These are phyloP conservation scores for Acleris sparsana DNA, from an alignment of 2,888 invertebrate species.

Conservation along the genomic window DNA sequence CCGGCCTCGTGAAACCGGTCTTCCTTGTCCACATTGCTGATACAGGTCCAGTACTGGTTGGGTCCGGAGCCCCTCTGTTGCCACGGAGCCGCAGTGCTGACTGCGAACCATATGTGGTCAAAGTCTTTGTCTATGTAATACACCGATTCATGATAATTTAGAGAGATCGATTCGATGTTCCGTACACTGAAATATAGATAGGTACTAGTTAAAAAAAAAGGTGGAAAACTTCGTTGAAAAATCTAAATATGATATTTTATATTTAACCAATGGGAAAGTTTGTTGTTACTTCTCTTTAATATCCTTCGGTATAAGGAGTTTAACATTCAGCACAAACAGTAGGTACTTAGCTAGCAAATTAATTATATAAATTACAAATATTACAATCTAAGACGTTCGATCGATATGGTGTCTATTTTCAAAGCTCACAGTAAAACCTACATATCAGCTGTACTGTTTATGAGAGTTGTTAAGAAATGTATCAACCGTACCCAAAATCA, in stretches of 20 bases:
- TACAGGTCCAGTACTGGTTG: conserved; percentile 59
- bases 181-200: conserved; percentile 54
- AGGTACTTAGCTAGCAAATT: too few relatives aligned
- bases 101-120: conserved; percentile 57
- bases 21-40: conserved; percentile 50
- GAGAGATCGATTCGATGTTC: conserved; percentile 58
- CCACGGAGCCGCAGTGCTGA: conserved; percentile 61
- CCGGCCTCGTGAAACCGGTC: conserved; percentile 48
- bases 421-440: not conserved
- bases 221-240: too few relatives aligned
- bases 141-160: conserved; percentile 51
- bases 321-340: too few relatives aligned
- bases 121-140: conserved; percentile 52
- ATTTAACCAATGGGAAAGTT: too few relatives aligned
- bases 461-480: not conserved
- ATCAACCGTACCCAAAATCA: conserved; percentile 46
- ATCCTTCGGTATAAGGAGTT: too few relatives aligned
- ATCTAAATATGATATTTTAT: too few relatives aligned
- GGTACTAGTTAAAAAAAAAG: not conserved
- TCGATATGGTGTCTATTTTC: too few relatives aligned
- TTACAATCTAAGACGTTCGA: too few relatives aligned
- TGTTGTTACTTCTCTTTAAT: too few relatives aligned
- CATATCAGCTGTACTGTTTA: too few relatives aligned
- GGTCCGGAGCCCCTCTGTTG: conserved; percentile 47
- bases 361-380: too few relatives aligned